phyloP scores from a whole-genome alignment of 1,140 invertebrate species.

The Hyles vespertilio region DNA sequence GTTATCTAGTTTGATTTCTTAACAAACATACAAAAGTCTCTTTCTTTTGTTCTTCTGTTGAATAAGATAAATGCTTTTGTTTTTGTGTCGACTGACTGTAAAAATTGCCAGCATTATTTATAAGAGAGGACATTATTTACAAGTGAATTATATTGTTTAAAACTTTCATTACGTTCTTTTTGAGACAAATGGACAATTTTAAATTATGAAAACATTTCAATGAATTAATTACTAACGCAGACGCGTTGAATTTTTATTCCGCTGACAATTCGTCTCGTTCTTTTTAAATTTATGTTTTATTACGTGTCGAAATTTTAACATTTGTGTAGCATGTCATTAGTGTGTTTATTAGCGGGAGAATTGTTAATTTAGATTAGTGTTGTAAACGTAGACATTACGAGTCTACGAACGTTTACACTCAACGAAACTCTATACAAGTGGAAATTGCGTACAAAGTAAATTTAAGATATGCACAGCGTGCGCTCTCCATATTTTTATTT shows the following conservation, averaged over 20 bases:
- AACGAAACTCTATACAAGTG: no score
- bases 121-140: slow-evolving; percentile 17
- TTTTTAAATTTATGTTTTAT: slow-evolving; percentile 1
- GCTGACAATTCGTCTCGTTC: slow-evolving; percentile 11
- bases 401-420: no score
- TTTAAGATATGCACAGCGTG: no score
- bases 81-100: slow-evolving; percentile 7
- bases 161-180: slow-evolving; percentile 23
- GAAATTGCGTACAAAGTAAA: no score
- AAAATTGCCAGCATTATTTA: slow-evolving; percentile 10
- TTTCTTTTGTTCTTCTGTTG: slow-evolving; percentile 3
- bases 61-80: slow-evolving; percentile 4
- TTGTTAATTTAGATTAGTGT: no score
- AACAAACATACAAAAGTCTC: not conserved
- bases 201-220: slow-evolving; percentile 42
- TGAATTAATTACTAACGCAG: slow-evolving; percentile 58
- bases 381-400: no score
- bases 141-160: slow-evolving; percentile 23
- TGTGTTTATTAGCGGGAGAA: no score
- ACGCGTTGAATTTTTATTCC: slow-evolving; percentile 41
- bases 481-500: slow-evolving; percentile 35
- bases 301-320: not conserved
- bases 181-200: slow-evolving; percentile 25
- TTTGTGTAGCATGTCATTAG: no score
- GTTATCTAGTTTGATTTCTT: not conserved